phyloP scores from a whole-genome alignment of 2,888 invertebrate species.

The Melieria omissa region DNA sequence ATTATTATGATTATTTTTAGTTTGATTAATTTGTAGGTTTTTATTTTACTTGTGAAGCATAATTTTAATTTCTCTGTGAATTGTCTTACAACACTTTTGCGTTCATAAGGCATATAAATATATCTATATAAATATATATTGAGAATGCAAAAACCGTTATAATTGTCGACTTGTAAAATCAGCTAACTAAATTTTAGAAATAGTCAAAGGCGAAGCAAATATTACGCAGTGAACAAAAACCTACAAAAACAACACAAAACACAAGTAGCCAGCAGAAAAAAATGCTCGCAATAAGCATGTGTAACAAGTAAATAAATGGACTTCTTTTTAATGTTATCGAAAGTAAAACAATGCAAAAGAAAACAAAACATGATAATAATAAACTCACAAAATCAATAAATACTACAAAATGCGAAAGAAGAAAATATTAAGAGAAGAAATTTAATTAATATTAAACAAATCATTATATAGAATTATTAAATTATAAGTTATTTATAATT shows the following conservation, averaged over 20 bases:
- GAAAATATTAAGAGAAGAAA: slow-evolving; percentile 44
- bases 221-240: slow-evolving; percentile 21
- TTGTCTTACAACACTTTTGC: not conserved
- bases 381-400: not conserved
- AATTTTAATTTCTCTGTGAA: not conserved
- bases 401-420: slow-evolving; percentile 42
- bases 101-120: not conserved
- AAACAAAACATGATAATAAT: slow-evolving; percentile 19
- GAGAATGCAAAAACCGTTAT: slow-evolving; percentile 10
- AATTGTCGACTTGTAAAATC: slow-evolving; percentile 31
- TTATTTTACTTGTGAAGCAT: not conserved
- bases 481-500: slow-evolving; percentile 67
- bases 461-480: slow-evolving; percentile 61
- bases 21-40: slow-evolving; percentile 4
- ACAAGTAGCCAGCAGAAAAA: slow-evolving; percentile 29
- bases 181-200: slow-evolving; percentile 29
- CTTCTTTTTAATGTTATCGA: slow-evolving; percentile 47
- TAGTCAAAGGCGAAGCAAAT: slow-evolving; percentile 15
- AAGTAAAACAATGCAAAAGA: slow-evolving; percentile 30
- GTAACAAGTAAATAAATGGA: slow-evolving; percentile 43
- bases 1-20: slow-evolving; percentile 4
- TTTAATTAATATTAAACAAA: slow-evolving; percentile 50
- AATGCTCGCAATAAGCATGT: slow-evolving; percentile 26
- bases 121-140: not conserved
- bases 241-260: slow-evolving; percentile 22